These are phyloP conservation scores for Tenualosa thibaudeaui DNA, from an alignment of 2,797 vertebrate species.

Conservation along the genomic window DNA sequence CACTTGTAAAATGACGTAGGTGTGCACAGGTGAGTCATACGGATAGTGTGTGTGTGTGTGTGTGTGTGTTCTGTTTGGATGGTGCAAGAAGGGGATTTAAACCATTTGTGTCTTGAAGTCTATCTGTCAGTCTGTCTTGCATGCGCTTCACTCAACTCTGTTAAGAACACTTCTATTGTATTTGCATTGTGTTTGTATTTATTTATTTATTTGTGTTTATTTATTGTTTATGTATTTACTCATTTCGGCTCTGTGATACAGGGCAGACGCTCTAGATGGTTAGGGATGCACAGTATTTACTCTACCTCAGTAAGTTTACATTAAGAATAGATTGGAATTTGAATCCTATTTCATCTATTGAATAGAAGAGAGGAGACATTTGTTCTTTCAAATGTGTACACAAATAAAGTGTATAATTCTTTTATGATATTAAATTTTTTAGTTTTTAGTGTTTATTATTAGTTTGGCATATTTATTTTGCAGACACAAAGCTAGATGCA, in stretches of 20 bases:
- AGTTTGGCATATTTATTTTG: too few relatives aligned
- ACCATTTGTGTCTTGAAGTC: conserved; percentile 54
- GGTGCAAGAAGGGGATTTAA: conserved; percentile 69
- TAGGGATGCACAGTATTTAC: not conserved
- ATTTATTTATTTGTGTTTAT: not conserved
- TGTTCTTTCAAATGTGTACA: not conserved
- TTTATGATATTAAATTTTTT: too few relatives aligned
- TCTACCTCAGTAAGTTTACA: too few relatives aligned
- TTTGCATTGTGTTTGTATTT: not conserved
- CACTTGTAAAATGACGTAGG: not conserved
- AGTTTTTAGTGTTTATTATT: too few relatives aligned
- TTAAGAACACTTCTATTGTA: not conserved
- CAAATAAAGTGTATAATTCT: not conserved
- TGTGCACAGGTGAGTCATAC: not conserved
- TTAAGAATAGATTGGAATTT: too few relatives aligned
- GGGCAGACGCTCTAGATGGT: not conserved
- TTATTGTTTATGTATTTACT: not conserved
- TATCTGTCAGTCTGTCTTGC: not conserved
- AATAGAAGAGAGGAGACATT: not conserved
- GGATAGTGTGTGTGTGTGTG: not conserved
- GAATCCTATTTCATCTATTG: too few relatives aligned
- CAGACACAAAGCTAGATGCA: not conserved
- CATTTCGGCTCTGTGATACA: not conserved
- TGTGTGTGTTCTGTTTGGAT: conserved; percentile 62
- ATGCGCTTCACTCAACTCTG: not conserved